phyloP scores from a whole-genome alignment of 1,140 invertebrate genomes.

The Zaprionus kolodkinae region DNA sequence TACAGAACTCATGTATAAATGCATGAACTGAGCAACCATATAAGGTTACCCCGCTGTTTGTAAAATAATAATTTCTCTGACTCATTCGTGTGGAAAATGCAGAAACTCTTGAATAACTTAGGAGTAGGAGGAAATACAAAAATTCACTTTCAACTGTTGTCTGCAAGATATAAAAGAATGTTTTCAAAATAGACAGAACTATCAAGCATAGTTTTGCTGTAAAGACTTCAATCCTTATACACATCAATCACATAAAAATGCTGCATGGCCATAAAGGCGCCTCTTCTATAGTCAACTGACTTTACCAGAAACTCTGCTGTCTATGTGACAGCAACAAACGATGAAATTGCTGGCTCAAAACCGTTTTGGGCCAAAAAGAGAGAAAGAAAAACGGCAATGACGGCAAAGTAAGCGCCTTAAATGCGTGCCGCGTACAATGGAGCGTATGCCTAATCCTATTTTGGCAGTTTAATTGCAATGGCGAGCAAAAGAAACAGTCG shows the following conservation, averaged over 20 bases:
- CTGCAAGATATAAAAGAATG: not conserved
- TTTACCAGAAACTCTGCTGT: slow-evolving; percentile 5
- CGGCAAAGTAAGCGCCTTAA: slow-evolving; percentile 65
- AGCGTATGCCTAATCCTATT: slow-evolving; percentile 77
- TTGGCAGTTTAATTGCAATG: slow-evolving; percentile 68
- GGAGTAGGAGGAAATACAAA: not conserved
- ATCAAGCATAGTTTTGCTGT: not conserved
- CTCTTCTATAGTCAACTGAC: slow-evolving; percentile 11
- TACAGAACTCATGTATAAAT: not conserved
- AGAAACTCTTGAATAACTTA: not conserved
- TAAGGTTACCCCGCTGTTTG: not conserved
- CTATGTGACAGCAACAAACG: not conserved
- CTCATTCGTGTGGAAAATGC: not conserved
- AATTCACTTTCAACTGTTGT: not conserved
- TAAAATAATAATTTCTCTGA: not conserved
- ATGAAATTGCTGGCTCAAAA: not conserved
- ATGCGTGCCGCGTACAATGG: slow-evolving; percentile 57
- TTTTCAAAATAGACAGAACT: not conserved
- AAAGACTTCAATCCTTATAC: not conserved
- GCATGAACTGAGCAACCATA: not conserved
- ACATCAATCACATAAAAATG: not conserved
- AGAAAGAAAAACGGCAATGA: slow-evolving; percentile 16
- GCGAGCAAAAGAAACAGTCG: not conserved
- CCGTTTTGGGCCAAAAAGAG: slow-evolving; percentile 5
- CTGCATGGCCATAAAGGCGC: slow-evolving; percentile 1